Base-by-base conservation (phyloP, 2,113 vertebrate genomes). In the Otis tarda region DNA sequence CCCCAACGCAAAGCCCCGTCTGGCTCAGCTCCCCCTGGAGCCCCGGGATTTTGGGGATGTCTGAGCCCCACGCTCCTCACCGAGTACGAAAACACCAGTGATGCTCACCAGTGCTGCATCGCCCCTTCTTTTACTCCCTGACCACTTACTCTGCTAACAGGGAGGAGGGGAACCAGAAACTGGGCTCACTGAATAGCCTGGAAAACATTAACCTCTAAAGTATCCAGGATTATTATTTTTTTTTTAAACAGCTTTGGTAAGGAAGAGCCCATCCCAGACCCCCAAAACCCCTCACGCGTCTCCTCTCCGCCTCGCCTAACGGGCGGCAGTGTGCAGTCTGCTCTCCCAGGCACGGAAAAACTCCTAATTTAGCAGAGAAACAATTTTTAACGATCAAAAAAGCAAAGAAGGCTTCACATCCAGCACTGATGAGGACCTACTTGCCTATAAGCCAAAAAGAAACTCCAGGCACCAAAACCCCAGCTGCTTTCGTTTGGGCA, bases 21-120 rank as follows among this genome's bases (percentile, higher is more conserved):
- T 24, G 52, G 25, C 4, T 53, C n/a, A 28, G 30, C 4, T 28
- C 59, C 55, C 60, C 12, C 18, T 1, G 1, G 33, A 83, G 45
- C 64, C 37, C 39, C 2, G 5, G 13, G 52, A 74, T 55, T 50
- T 9, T 25, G 53, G 55, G 47, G 55, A 28, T 63, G n/a, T 22
- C 22, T 4, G 5, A 35, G 61, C 76, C 55, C 55, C n/a, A 8
- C 1, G 30, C 39, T 41, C 33, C 49, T 28, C 41, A 61, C 39
- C 0, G 1, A 41, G 39, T 2, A 22, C 1, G 24, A 12, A 49
- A 47, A 75, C 28, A n/a, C 14, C 83, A 21, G 56, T 22, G 11
- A 9, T 1, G 4, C 4, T 49, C 83, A 39, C 30, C 61, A 2
- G 7, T 4, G 31, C 33, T 10, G 30, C 61, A 20, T 8, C 8